Evolutionary conservation across 2,113 vertebrate species (phyloP).

Genomic region (Petrocephalus zakoni): DNA sequence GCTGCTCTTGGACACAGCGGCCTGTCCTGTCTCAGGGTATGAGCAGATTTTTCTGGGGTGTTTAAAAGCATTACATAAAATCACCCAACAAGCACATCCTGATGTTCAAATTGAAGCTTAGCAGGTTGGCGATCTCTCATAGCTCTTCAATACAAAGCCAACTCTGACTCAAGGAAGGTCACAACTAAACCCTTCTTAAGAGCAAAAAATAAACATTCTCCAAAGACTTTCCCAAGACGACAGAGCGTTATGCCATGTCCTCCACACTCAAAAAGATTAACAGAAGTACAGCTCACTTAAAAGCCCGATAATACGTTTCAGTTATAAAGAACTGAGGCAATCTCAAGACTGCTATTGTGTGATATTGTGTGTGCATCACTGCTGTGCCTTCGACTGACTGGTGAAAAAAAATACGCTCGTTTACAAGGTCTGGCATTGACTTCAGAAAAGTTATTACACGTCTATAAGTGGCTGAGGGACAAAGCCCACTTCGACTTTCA

Average conservation of each 20-base stretch:
- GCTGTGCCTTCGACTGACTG: no score
- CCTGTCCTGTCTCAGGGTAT: not conserved
- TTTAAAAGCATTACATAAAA: not conserved
- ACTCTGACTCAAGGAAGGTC: conserved; percentile 1
- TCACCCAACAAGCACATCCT: not conserved
- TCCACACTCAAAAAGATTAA: conserved; percentile 8
- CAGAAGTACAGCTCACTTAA: not conserved
- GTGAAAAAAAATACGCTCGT: not conserved
- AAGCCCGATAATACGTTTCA: not conserved
- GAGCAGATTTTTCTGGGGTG: not conserved
- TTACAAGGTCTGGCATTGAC: not conserved
- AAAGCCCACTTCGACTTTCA: not conserved
- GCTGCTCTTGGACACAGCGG: not conserved
- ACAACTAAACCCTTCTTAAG: not conserved
- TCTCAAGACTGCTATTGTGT: not conserved
- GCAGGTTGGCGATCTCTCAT: not conserved
- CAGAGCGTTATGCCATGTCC: not conserved
- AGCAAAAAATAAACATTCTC: not conserved
- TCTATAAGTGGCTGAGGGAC: not conserved
- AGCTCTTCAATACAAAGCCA: not conserved
- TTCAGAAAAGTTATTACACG: not conserved
- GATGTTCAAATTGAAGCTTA: not conserved
- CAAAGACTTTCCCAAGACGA: not conserved
- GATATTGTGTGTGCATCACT: not conserved
- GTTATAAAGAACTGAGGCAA: conserved; percentile 11